These are phyloP conservation scores for Percopsis transmontana DNA, from an alignment of 2,113 vertebrate genomes.

Conservation along the genomic window DNA sequence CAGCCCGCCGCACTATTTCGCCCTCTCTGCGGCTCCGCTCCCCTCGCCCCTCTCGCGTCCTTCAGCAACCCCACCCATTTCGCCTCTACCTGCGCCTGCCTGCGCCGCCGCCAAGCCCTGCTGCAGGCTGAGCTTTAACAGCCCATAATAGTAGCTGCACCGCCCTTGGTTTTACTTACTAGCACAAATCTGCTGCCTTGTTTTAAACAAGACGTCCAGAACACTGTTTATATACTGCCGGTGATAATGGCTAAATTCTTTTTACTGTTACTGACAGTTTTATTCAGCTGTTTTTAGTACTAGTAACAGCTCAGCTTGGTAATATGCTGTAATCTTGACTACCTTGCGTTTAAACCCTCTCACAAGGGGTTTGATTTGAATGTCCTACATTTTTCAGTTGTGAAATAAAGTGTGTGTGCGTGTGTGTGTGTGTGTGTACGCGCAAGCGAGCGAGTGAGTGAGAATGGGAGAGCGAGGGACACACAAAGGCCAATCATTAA, in stretches of 20 bases:
- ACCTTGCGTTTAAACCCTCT: conserved; percentile 38
- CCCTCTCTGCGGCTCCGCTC: conserved; percentile 77
- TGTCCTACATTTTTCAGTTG: conserved; percentile 26
- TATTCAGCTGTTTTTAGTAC: conserved; percentile 10
- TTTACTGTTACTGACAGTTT: neutral
- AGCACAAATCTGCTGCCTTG: conserved; percentile 14
- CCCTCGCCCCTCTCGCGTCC: conserved; percentile 74
- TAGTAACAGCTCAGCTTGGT: conserved; percentile 22
- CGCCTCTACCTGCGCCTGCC: conserved; percentile 65
- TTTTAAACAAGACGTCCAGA: neutral
- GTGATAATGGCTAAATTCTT: neutral
- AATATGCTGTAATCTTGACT: conserved; percentile 35
- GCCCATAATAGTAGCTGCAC: too few species aligned
- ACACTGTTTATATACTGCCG: neutral
- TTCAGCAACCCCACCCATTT: conserved; percentile 65
- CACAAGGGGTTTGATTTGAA: conserved; percentile 53
- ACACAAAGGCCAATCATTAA: conserved; percentile 82
- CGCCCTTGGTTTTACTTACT: neutral
- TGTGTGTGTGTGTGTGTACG: neutral
- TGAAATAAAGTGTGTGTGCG: conserved; percentile 19
- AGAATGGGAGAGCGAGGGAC: conserved; percentile 40
- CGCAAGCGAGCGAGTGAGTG: conserved; percentile 1
- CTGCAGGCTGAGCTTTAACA: conserved; percentile 45
- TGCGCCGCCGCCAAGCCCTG: conserved; percentile 40
- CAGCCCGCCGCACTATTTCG: conserved; percentile 82